Base-by-base conservation (phyloP, 2,797 vertebrate species). In the Acanthis flammea region DNA sequence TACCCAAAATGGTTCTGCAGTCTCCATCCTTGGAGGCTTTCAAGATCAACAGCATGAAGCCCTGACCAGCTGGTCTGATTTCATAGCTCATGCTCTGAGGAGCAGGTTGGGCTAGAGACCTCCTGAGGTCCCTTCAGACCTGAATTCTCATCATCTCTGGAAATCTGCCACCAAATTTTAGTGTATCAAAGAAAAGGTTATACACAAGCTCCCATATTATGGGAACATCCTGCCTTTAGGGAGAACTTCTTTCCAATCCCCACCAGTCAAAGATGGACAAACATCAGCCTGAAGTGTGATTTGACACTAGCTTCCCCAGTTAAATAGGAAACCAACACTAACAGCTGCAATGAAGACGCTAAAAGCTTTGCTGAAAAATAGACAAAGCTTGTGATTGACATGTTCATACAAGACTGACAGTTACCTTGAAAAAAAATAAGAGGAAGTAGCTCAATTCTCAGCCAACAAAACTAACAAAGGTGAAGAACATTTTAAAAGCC, bases 361-460 rank as follows among this genome's bases (percentile, higher is more conserved):
- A n/a, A 94, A 91, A 88, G 19, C 37, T 75, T 66, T 84, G 44
- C 66, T 84, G 41, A 90, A 90, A 93, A 92, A 30, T 7, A 79
- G 77, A 45, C 53, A 73, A 60, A 86, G n/a, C n/a, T 63, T 87
- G 18, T 79, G 83, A 93, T 22, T 81, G 74, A 66, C 48, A 31
- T 42, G 33, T 76, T 93, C 88, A 82, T 47, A 76, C 2, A 39
- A 70, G 30, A 60, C 17, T 88, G 48, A 81, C 8, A 78, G 48
- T 28, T 63, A 68, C 5, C 24, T 70, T 79, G 31, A 62, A 78
- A 90, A 55, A 75, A 66, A 11, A 2, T 24, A 41, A n/a, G 87
- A 72, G 37, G 17, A 92, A 68, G 10, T 42, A 86, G 33, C 15
- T 86, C 31, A 39, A 1, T 66, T 90, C 48, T 63, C 48, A 95